Base-by-base conservation (phyloP, 1,140 invertebrate genomes). In the Holotrichia oblita region DNA sequence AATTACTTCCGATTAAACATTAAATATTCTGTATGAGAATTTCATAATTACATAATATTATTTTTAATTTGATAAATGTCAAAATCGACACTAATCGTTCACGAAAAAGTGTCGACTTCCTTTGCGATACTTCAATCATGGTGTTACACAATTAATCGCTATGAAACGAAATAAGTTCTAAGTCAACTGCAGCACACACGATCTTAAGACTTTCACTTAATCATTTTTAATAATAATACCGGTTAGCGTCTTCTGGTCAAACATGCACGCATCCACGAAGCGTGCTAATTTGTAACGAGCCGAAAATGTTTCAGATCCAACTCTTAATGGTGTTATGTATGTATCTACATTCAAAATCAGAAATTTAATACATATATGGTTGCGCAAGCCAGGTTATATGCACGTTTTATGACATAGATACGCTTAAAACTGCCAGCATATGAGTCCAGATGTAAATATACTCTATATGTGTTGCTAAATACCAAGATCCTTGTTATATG, bases 331-430 rank as follows among this genome's bases (percentile, higher is more conserved):
- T 48, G n/a, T 48, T 48, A 8, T 0, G n/a, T n/a, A n/a, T n/a
- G n/a, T n/a, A n/a, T n/a, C n/a, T n/a, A n/a, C n/a, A n/a, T 12
- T 48, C n/a, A 48, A 10, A 48, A 10, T 48, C n/a, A 48, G 44
- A 48, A 48, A 48, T n/a, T n/a, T 48, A 48, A 48, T 48, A 48
- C 44, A 48, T 12, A 48, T 48, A 48, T n/a, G 12, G n/a, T 48
- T 48, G n/a, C 44, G 44, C n/a, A 48, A 48, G 12, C n/a, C 44
- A 48, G 12, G 44, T 12, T 48, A 48, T 48, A 12, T 48, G 44
- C 44, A n/a, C n/a, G 12, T 48, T 48, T 48, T 48, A 48, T 48
- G n/a, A 12, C 44, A 48, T 48, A 48, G 44, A 48, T 12, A 48
- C n/a, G n/a, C n/a, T 48, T 48, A 48, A 48, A 8, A 10, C 12